Evolutionary conservation across 2,113 vertebrate genomes (phyloP), one percentile per base, ranked within the genome.

Genomic region (Pelobates fuscus): DNA sequence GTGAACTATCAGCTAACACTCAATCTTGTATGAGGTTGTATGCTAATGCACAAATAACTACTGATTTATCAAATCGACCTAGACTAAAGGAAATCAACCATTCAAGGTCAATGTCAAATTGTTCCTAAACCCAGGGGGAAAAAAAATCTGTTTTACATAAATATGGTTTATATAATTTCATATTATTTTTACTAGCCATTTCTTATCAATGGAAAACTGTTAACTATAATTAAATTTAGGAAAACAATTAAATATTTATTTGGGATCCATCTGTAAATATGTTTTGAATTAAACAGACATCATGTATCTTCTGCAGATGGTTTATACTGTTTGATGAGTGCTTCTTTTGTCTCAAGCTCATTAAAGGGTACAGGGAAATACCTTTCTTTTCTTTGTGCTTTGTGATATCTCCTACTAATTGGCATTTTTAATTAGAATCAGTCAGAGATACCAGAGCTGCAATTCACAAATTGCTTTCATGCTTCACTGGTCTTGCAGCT

Each of bases 391-490:
- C 27, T 64, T 37, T 25, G 25, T 29, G 25, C 23, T n/a, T 44
- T 58, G 49, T 74, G 71, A 32, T 67, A 67, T 67, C 54, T 49
- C 43, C 54, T 27, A 25, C 63, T 75, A 67, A 75, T 75, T 67
- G 72, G 30, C 63, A 60, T 75, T 75, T 75, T 67, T 75, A 75
- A 75, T 75, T 75, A 67, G 61, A 64, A 54, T 63, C 58, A 63
- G 70, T 72, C 59, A 63, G 70, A 71, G 49, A 63, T 72, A 54
- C 41, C 60, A 20, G 44, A 3, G 55, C 61, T 64, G 62, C 63
- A 57, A 32, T 67, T 59, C 62, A 67, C 62, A 75, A 66, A 44
- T 75, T 75, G 52, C 71, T 67, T 75, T 75, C 37, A 67, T 29
- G 72, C 54, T 46, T 67, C 32, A 18, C 20, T 44, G 55, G 26